phyloP scores from a whole-genome alignment of 2,888 invertebrate species.

The Nebria brevicollis region DNA sequence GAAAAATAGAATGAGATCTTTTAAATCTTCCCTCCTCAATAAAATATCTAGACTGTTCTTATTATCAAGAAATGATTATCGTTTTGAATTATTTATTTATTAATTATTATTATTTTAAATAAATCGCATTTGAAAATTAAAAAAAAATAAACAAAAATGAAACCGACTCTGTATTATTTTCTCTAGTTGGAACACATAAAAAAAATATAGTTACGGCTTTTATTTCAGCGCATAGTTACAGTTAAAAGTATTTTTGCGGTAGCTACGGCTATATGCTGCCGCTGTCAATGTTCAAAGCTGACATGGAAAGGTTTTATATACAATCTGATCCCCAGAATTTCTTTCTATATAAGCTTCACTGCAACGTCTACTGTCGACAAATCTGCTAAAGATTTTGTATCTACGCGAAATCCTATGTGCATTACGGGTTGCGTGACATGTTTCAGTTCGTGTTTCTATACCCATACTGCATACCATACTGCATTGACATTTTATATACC shows the following conservation, averaged over 20 bases:
- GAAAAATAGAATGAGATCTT: too few relatives aligned
- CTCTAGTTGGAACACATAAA: slow-evolving; percentile 4
- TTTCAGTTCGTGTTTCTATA: slow-evolving; percentile 4
- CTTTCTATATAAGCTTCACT: slow-evolving; percentile 25
- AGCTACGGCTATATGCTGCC: slow-evolving; percentile 4
- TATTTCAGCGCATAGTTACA: slow-evolving; percentile 10
- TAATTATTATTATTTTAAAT: too few relatives aligned
- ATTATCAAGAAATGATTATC: too few relatives aligned
- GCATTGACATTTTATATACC: slow-evolving; percentile 14
- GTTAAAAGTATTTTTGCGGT: slow-evolving; percentile 20
- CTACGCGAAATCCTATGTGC: slow-evolving; percentile 28
- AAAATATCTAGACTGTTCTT: too few relatives aligned
- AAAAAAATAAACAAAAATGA: neutral
- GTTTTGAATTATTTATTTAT: too few relatives aligned
- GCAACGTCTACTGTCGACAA: slow-evolving; percentile 22
- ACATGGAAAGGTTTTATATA: slow-evolving; percentile 43
- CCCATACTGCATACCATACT: neutral
- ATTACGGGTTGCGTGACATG: slow-evolving; percentile 28
- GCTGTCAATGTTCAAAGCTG: slow-evolving; percentile 39
- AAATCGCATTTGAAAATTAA: neutral
- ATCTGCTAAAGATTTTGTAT: slow-evolving; percentile 42
- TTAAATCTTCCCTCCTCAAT: too few relatives aligned
- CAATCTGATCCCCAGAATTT: slow-evolving; percentile 39
- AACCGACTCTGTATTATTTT: slow-evolving; percentile 4
- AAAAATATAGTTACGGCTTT: slow-evolving; percentile 20